Percentiles rank a stretch among this genome's conserved stretches.
Evolutionary conservation across 1,140 invertebrate genomes (phyloP).

Genomic region (Periplaneta americana): DNA sequence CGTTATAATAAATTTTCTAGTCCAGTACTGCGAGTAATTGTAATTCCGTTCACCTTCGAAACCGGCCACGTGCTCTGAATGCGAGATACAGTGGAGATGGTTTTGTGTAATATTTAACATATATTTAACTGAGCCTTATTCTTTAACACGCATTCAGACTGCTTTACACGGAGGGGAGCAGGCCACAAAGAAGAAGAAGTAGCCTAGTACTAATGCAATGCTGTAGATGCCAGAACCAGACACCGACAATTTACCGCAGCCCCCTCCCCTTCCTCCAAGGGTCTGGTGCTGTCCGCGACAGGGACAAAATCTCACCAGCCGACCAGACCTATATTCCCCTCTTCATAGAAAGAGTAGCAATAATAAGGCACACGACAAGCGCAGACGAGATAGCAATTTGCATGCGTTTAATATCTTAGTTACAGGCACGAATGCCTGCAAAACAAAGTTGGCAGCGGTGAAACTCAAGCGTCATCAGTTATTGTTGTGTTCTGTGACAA

Average conservation of each 20-base stretch:
- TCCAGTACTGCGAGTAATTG: neutral
- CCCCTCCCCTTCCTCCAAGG: too few species aligned
- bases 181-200: neutral
- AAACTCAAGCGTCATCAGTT: neutral
- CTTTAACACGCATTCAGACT: neutral
- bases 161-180: neutral
- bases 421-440: neutral
- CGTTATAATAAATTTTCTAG: too few species aligned
- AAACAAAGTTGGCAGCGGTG: neutral
- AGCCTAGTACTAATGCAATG: neutral
- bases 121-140: neutral
- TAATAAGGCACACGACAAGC: neutral
- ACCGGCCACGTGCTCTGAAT: neutral
- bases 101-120: neutral
- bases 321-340: neutral
- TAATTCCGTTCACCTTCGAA: neutral
- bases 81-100: neutral
- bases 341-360: neutral
- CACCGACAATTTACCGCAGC: slow-evolving; percentile 2
- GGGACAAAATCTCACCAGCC: neutral
- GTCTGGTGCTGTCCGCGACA: neutral
- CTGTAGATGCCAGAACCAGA: slow-evolving; percentile 7
- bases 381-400: neutral
- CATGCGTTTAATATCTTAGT: neutral
- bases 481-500: neutral